Base-by-base conservation (phyloP, 2,113 vertebrate species). In the Oryzias celebensis region DNA sequence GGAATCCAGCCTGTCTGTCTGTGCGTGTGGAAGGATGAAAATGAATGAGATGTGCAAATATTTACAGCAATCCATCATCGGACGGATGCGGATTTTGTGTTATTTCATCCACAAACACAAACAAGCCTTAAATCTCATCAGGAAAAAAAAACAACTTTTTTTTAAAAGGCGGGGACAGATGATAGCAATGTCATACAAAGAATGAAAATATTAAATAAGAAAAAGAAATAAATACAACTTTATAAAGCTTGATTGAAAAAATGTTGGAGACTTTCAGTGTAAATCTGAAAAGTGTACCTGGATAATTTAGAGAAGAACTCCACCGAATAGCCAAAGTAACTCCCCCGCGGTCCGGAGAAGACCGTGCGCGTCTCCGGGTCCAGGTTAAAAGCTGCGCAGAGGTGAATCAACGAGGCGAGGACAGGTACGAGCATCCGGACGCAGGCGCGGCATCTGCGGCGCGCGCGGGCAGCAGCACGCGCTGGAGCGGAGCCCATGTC, bases 261-360 rank as follows among this genome's bases (percentile, higher is more conserved):
- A 36, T 12, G 36, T 36, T 36, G 36, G 2, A 48, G 46, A n/a
- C 18, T 48, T 20, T 28, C 5, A 10, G 2, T 31, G 51, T 52
- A 23, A 23, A 10, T 18, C 23, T 52, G n/a, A 3, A 44, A 26
- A 41, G 52, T 65, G 63, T 63, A 90, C 88, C 87, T 86, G 72
- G 83, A 73, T n/a, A 83, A 61, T 73, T 77, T 71, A 0, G 22
- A 26, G 68, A 82, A 82, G 71, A 90, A 88, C 26, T 90, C 88
- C 76, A 90, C 84, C 0, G 88, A 87, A 18, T 87, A 90, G 4
- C 88, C 88, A 58, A 89, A 90, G 10, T 85, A 85, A 85, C 85
- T 90, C 4, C 83, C 78, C 56, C 0, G 50, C 1, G 83, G 76
- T 66, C 88, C 88, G 15, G 52, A 64, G 71, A 87, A 88, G 50